These are phyloP conservation scores for Oligia fasciuncula DNA, from an alignment of 2,888 invertebrate genomes.

Conservation along the genomic window DNA sequence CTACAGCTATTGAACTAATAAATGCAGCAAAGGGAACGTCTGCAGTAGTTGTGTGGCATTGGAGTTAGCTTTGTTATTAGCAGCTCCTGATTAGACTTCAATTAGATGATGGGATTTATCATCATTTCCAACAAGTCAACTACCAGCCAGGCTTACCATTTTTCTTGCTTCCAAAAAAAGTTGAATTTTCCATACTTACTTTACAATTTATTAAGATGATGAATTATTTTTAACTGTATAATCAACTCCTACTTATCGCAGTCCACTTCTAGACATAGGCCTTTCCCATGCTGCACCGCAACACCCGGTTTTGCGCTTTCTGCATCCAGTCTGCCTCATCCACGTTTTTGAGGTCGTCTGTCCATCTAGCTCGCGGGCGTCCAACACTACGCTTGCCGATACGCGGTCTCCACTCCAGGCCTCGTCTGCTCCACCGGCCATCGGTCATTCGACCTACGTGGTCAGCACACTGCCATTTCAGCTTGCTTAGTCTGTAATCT, in stretches of 20 bases:
- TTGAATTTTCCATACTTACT: neutral
- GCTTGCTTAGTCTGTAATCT: too few relatives aligned
- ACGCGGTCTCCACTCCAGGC: too few relatives aligned
- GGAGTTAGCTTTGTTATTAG: neutral
- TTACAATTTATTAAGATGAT: neutral
- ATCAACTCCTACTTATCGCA: neutral
- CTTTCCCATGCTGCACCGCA: neutral
- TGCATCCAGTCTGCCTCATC: neutral
- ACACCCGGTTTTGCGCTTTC: neutral
- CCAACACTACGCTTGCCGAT: neutral
- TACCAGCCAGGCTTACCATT: neutral
- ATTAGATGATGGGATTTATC: neutral
- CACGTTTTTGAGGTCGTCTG: neutral
- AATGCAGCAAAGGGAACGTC: constrained; percentile 3
- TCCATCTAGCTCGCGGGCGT: neutral
- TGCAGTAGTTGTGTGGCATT: neutral
- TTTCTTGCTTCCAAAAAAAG: neutral
- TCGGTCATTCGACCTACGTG: too few relatives aligned
- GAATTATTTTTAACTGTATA: neutral
- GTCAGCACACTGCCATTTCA: too few relatives aligned
- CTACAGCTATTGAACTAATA: constrained; percentile 2
- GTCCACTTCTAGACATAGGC: neutral
- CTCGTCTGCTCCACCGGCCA: too few relatives aligned
- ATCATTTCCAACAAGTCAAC: neutral
- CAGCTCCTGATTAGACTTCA: neutral